phyloP scores from a whole-genome alignment of 2,113 vertebrate species.

The Leucopsar rothschildi region DNA sequence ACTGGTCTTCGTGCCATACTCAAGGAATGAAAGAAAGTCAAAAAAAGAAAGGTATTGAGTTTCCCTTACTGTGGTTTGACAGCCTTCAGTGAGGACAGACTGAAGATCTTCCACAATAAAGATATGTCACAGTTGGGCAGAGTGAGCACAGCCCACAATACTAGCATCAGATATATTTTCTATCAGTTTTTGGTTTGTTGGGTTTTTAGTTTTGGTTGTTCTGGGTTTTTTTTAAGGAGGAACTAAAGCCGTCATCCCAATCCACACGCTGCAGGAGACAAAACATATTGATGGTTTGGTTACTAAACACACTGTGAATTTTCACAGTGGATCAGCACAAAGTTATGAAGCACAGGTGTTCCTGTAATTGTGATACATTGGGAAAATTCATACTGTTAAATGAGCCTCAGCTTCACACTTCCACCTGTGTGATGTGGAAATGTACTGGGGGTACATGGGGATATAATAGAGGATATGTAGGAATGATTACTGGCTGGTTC shows the following conservation, averaged over 20 bases:
- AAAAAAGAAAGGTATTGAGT: background rate
- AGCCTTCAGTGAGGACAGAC: background rate
- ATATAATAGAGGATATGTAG: conserved; percentile 53
- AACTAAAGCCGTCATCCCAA: background rate
- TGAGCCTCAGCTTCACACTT: conserved; percentile 72
- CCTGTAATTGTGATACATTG: conserved; percentile 72
- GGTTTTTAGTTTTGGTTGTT: background rate
- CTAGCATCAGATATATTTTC: background rate
- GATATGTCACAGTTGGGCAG: background rate
- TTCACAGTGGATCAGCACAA: conserved; percentile 70
- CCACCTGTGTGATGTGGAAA: conserved; percentile 72
- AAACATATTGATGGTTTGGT: conserved; percentile 40
- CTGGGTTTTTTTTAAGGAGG: background rate
- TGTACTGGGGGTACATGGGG: conserved; percentile 28
- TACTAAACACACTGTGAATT: conserved; percentile 54
- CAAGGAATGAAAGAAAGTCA: background rate
- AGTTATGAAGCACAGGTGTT: conserved; percentile 75
- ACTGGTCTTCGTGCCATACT: background rate
- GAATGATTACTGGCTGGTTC: conserved; percentile 45
- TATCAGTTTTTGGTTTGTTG: background rate
- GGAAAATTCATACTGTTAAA: conserved; percentile 77
- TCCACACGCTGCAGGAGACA: background rate
- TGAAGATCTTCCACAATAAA: background rate
- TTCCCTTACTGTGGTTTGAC: background rate
- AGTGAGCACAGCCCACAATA: background rate